phyloP scores from a whole-genome alignment of 2,888 invertebrate species.

The Sarcophaga subvicina region DNA sequence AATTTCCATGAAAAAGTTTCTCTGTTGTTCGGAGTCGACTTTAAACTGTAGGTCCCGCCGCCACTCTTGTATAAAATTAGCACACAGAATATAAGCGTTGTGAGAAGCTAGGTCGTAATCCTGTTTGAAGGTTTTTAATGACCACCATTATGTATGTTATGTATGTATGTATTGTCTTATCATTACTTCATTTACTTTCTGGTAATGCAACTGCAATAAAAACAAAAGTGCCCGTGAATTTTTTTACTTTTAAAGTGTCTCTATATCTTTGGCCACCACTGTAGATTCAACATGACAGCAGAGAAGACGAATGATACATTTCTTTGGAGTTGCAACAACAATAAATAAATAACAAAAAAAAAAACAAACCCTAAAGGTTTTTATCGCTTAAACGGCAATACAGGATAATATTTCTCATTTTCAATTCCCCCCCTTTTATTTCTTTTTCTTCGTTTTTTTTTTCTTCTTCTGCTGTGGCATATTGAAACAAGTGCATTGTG shows the following conservation, averaged over 20 bases:
- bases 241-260: constrained; percentile 15
- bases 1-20: too few species aligned
- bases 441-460: not conserved
- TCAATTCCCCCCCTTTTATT: not conserved
- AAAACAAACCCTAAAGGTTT: constrained; percentile 33
- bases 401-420: constrained; percentile 20
- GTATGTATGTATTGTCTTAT: too few species aligned
- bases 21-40: too few species aligned
- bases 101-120: too few species aligned
- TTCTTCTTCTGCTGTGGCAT: constrained; percentile 26
- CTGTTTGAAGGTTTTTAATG: too few species aligned
- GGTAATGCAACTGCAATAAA: too few species aligned
- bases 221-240: not conserved
- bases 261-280: not conserved
- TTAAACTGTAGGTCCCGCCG: too few species aligned
- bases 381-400: constrained; percentile 9
- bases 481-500: constrained; percentile 60
- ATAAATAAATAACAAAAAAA: not conserved
- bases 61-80: too few species aligned
- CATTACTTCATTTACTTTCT: too few species aligned
- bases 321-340: not conserved
- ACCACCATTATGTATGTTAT: too few species aligned
- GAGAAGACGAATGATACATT: constrained; percentile 35
- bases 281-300: not conserved
- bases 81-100: too few species aligned